phyloP scores from a whole-genome alignment of 2,113 vertebrate genomes.

The Odontophorus gujanensis region DNA sequence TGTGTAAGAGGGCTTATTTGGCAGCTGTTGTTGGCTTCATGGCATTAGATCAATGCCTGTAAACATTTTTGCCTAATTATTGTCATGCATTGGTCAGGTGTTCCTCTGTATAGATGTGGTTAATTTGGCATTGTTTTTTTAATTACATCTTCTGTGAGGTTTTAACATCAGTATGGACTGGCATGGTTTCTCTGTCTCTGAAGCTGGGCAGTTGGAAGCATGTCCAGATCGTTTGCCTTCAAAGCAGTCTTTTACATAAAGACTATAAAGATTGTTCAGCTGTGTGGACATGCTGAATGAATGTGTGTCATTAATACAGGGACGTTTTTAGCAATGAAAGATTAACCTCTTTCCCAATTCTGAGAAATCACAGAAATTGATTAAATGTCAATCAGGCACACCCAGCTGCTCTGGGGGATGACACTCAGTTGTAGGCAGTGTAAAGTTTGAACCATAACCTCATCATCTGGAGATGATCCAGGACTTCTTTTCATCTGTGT shows the following conservation, averaged over 20 bases:
- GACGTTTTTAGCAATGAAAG: slow-evolving; percentile 11
- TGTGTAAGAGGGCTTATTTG: not conserved
- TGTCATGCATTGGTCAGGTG: not conserved
- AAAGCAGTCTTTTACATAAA: slow-evolving; percentile 10
- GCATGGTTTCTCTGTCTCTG: not conserved
- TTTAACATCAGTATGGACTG: not conserved
- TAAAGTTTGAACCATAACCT: slow-evolving; percentile 21
- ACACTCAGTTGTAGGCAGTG: not conserved
- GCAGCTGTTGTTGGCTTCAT: not conserved
- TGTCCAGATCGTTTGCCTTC: not conserved
- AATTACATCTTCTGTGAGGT: not conserved
- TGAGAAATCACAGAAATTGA: not conserved
- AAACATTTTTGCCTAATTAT: not conserved
- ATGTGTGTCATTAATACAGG: not conserved
- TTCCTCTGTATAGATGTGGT: not conserved
- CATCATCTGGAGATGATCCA: slow-evolving; percentile 14
- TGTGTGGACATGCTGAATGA: not conserved
- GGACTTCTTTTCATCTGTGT: not conserved
- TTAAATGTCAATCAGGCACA: not conserved
- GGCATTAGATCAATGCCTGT: not conserved
- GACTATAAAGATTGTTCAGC: not conserved
- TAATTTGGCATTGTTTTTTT: not conserved
- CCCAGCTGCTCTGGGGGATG: not conserved
- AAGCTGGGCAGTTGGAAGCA: not conserved
- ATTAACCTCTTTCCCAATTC: not conserved